Conservation (phyloP, 2,888 invertebrate species). For the Watsonalla binaria region DNA sequence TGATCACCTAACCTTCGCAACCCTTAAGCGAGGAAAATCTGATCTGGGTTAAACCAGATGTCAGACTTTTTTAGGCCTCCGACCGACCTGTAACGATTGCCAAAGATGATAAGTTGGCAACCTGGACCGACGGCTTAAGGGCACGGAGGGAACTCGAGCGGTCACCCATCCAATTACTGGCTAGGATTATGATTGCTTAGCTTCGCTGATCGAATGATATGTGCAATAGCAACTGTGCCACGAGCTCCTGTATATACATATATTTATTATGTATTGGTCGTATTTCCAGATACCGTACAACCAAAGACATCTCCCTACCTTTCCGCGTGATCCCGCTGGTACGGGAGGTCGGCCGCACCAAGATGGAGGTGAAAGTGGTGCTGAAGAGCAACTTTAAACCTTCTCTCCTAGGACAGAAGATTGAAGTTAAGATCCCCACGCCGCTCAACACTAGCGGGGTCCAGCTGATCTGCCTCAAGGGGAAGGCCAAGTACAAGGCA, state of each 20-base stretch:
- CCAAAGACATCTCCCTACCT: constrained; percentile 99
- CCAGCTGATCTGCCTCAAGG: constrained; percentile 98
- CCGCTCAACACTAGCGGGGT: constrained; percentile 99
- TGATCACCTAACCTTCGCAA: too few species aligned
- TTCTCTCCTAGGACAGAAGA: constrained; percentile 98
- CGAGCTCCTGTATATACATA: neutral
- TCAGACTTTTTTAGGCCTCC: too few species aligned
- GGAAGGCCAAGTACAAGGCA: constrained; percentile 99
- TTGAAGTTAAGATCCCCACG: constrained; percentile 99
- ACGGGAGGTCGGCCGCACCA: constrained; percentile 97
- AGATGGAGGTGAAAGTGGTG: constrained; percentile 99
- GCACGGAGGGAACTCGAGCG: too few species aligned
- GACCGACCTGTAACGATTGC: too few species aligned
- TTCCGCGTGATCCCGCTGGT: constrained; percentile 99
- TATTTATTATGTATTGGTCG: neutral
- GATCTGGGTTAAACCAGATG: too few species aligned
- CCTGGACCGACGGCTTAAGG: too few species aligned
- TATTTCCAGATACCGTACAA: constrained; percentile 92
- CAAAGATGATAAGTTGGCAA: too few species aligned
- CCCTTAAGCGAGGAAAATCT: too few species aligned
- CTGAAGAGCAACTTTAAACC: constrained; percentile 99
- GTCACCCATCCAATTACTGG: too few species aligned
- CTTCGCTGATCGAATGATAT: too few species aligned
- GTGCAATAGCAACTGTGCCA: too few species aligned
- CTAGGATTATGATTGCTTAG: too few species aligned